Base-by-base conservation (phyloP, 2,888 invertebrate genomes). In the Callyntrura guangdongensis region DNA sequence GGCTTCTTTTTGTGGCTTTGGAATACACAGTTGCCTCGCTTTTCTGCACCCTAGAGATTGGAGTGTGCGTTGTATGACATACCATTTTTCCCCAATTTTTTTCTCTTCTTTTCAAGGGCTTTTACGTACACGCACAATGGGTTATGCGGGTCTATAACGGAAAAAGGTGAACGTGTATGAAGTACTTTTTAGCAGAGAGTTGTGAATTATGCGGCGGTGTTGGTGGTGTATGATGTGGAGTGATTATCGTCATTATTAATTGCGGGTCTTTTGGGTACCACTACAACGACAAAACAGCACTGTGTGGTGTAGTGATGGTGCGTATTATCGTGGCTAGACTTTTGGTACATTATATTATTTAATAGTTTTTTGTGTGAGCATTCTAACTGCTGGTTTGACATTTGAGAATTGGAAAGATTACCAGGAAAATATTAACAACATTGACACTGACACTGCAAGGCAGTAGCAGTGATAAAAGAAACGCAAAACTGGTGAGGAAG, bases 201-300 rank as follows among this genome's bases (percentile, higher is more conserved):
- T 77, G 77, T 77, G 77, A 74, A 74, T 22, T 77, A 22, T 53
- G 77, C 17, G 77, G 53, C 36, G 36, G 36, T 36, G 36, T 36
- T 36, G 6, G 36, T 36, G 36, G 36, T 36, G 36, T 77, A 17
- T 47, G 47, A 49, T 20, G 6, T 27, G 36, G 11, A 59, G 59
- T 27, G 79, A 81, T 81, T 56, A 81, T 81, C 49, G 25, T 77
- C 27, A 81, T 59, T 45, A 53, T n/a, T n/a, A n/a, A 72, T 77
- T 77, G 45, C 45, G 82, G 45, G 22, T 61, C 45, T 61, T 82
- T 82, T 45, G 36, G 49, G 25, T 77, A 8, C 77, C 77, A 61
- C 47, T 27, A 17, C 14, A n/a, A 45, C 9, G 36, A 6, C 2
- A 36, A 6, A 36, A 36, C 36, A 36, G 36, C 3, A 36, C n/a